A percentile compares a stretch with the other conserved stretches of the same genome.
Conservation (phyloP, 2,113 vertebrate genomes). For the Oreochromis niloticus region DNA sequence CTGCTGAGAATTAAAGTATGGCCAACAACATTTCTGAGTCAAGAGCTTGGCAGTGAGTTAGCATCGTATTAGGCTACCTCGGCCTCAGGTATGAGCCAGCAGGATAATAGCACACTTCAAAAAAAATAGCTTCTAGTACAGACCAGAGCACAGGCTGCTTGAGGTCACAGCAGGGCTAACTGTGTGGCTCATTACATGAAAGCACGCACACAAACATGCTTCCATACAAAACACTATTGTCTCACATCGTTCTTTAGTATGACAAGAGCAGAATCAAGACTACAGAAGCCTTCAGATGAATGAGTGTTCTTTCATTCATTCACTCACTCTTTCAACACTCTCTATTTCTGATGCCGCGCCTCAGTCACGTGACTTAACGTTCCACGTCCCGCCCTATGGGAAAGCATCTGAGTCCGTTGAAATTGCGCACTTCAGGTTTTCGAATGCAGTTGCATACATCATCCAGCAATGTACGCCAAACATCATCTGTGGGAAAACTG, state of each 20-base stretch:
- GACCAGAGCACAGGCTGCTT: not conserved
- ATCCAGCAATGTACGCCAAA: not conserved
- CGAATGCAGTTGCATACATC: not conserved
- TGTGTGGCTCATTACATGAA: not conserved
- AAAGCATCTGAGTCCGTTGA: not conserved
- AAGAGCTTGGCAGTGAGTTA: not conserved
- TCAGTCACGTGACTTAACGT: not conserved
- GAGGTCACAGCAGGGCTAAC: not conserved
- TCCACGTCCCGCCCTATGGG: not conserved
- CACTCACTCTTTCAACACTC: not conserved
- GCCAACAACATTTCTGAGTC: not conserved
- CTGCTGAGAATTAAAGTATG: not conserved
- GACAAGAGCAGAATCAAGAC: not conserved
- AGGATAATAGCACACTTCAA: conserved; percentile 13
- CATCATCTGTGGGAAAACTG: not conserved
- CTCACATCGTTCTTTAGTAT: not conserved
- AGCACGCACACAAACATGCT: not conserved
- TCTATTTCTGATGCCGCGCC: not conserved
- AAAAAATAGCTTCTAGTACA: not conserved
- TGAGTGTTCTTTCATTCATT: not conserved
- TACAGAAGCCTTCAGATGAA: not conserved
- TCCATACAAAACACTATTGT: not conserved
- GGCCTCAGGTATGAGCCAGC: conserved; percentile 1
- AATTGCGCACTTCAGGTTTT: not conserved
- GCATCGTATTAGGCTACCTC: not conserved